Evolutionary conservation across 2,797 vertebrate genomes (phyloP), one percentile per base, ranked within the genome.

Genomic region (Rhinogobio ventralis): DNA sequence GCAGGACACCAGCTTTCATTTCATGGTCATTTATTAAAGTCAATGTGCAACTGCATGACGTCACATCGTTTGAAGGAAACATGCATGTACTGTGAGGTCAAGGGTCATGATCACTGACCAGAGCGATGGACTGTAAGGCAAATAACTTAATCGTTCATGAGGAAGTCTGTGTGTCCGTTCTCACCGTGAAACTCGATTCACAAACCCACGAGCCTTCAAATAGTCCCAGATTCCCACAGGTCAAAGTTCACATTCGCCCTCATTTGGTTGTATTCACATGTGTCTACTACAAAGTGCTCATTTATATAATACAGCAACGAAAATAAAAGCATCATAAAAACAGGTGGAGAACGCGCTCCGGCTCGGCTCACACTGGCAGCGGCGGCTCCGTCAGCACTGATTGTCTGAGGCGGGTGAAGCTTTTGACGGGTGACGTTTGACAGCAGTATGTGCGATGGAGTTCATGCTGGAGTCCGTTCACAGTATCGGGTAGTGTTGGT

Each of bases 41-140:
- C 96, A 96, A 97, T 97, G 97, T 97, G 97, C 96, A 98, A 95
- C 92, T 96, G 91, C 95, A 96, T 92, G 82, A 95, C 93, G 95
- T 97, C 97, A 98, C 96, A 97, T 96, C 72, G 36, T 81, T 60
- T 68, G 60, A 49, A 94, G 95, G 95, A 95, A 97, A 96, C 98
- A 98, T 98, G 97, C 97, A 97, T 94, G 94, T 95, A 95, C 96
- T 94, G 93, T 49, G 94, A 94, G 92, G 94, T 95, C 94, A 93
- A 93, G 23, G 94, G 92, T 94, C 94, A 87, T 89, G 74, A 64
- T 91, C 79, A 82, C 83, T 90, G 82, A 89, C 92, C 92, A 90
- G 93, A 93, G 93, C 90, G 67, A 86, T 89, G 92, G 92, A 92
- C 91, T 92, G 91, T 93, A 94, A 93, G 93, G 91, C 92, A 94